Evolutionary conservation across 1,140 invertebrate genomes (phyloP).

Genomic region (Saxidomus purpurata): DNA sequence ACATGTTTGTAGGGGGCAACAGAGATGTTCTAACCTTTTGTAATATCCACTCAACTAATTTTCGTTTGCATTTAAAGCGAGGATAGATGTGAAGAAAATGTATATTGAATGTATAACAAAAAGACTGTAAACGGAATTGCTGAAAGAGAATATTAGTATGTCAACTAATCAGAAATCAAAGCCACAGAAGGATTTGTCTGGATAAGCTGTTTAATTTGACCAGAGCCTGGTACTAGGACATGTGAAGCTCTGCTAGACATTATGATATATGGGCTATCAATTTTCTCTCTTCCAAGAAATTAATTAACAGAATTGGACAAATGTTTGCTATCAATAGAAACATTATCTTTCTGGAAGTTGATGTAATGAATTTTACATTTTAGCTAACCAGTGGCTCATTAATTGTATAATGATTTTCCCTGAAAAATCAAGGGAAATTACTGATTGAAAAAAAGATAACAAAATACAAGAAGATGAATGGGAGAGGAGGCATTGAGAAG

Average conservation of each 20-base stretch:
- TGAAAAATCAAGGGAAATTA: not conserved
- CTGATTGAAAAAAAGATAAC: not conserved
- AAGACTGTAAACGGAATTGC: no score
- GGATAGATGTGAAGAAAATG: no score
- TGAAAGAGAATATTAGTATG: no score
- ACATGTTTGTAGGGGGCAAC: no score
- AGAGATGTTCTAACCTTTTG: no score
- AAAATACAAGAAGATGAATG: not conserved
- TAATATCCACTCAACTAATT: no score
- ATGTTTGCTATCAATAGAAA: conserved; percentile 36
- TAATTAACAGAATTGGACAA: conserved; percentile 48
- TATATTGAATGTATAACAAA: no score
- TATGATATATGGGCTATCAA: conserved; percentile 32
- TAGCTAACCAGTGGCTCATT: not conserved
- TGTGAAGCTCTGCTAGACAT: not conserved
- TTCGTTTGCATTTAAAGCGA: no score
- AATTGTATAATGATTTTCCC: conserved; percentile 27
- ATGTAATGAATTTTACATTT: conserved; percentile 40
- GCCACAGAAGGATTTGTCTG: no score
- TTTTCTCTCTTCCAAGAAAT: conserved; percentile 37
- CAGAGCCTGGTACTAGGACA: no score
- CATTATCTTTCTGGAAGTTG: not conserved
- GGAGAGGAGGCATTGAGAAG: not conserved
- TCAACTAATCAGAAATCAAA: no score
- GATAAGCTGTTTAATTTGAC: no score